Evolutionary conservation across 2,797 vertebrate genomes (phyloP), one percentile per base, ranked within the genome.

Genomic region (Jordanella pulchra): DNA sequence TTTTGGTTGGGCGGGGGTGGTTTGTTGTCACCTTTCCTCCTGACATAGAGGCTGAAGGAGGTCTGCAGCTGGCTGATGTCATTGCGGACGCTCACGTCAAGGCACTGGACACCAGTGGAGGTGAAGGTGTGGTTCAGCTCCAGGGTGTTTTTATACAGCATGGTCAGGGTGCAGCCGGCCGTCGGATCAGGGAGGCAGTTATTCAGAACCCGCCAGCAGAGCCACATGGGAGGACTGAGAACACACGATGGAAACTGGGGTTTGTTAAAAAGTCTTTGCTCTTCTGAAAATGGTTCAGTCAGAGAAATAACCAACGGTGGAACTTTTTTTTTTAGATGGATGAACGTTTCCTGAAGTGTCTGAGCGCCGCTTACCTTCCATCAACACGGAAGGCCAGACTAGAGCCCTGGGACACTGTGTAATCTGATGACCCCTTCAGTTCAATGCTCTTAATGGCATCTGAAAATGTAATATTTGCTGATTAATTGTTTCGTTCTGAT

Each of bases 161-260:
- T 89, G 84, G 95, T 93, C 1, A 93, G 88, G 1, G 94, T 95
- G 91, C 97, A 98, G 48, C 93, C 91, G 0, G 84, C 86, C 1
- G 73, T 85, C 53, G 70, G 61, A 1, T 95, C 90, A 0, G 90
- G 89, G 15, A 90, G 73, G 47, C 97, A 98, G 67, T 95, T 92
- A 0, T 90, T 63, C 79, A 96, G 93, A 67, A 98, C 93, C 6
- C 91, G 92, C 96, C 96, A 98, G 90, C 97, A 98, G n/a, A 97
- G 76, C 0, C 91, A 93, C 72, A 97, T 90, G 0, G 97, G 97
- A 0, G 95, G 95, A 83, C 97, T 98, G 3, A 7, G 68, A 0
- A 54, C 18, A 76, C 35, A 47, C 14, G 42, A 25, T 5, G 17
- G 21, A 25, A 51, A 60, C 4, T 1, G 1, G n/a, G 15, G 1